phyloP scores from a whole-genome alignment of 1,140 invertebrate species.

The Aporrectodea caliginosa region DNA sequence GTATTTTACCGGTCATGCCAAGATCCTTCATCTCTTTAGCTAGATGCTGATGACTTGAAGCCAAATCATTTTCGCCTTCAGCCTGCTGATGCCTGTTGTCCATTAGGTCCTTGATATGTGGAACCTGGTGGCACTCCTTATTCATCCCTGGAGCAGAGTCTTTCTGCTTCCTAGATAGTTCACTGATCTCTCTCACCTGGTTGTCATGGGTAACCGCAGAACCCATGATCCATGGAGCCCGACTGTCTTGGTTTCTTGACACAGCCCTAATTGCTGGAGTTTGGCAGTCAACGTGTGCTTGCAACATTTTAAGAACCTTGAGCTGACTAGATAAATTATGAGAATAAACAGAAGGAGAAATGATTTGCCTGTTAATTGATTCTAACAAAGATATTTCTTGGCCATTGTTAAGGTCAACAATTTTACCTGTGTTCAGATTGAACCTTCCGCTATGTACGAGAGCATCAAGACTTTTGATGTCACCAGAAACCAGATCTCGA shows the following conservation, averaged over 20 bases:
- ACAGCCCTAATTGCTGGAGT: neutral
- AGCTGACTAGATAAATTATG: neutral
- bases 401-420: neutral
- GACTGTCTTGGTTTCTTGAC: neutral
- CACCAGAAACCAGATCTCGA: neutral
- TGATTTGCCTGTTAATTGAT: neutral
- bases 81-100: no score
- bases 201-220: no score
- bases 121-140: no score
- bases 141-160: no score
- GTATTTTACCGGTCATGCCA: no score
- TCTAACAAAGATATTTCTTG: neutral
- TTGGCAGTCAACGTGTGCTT: neutral
- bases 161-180: no score
- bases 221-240: no score
- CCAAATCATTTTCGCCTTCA: no score
- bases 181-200: no score
- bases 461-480: neutral
- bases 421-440: neutral
- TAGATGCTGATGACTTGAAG: no score
- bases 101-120: neutral
- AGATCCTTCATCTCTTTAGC: no score
- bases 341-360: neutral
- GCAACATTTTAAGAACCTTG: neutral
- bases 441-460: neutral